These are phyloP conservation scores for Polyodon spathula DNA, from an alignment of 2,113 vertebrate species.

Conservation along the genomic window DNA sequence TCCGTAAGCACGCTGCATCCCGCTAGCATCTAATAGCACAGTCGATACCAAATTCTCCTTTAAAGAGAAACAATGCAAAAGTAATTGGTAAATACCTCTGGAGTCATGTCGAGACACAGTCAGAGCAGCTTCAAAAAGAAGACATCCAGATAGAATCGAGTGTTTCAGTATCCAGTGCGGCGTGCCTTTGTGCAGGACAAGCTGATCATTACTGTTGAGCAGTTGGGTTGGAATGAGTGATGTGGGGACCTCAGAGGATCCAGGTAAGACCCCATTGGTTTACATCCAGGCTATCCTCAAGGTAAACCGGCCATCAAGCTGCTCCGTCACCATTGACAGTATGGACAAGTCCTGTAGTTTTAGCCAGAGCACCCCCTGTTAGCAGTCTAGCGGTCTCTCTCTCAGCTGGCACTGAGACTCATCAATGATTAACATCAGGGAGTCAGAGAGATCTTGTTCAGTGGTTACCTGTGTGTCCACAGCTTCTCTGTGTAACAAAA, in stretches of 20 bases:
- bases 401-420: constrained; percentile 27
- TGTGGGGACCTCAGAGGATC: not conserved
- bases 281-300: not conserved
- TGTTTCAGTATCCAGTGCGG: not conserved
- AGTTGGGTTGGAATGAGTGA: not conserved
- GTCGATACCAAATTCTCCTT: no score
- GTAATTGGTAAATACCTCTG: no score
- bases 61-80: no score
- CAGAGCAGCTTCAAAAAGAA: not conserved
- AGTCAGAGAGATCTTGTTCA: constrained; percentile 33
- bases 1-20: no score
- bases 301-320: not conserved
- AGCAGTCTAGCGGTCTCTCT: not conserved
- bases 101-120: not conserved
- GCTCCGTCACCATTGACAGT: constrained; percentile 16
- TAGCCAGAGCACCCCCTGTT: constrained; percentile 21
- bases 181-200: not conserved
- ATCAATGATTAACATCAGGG: constrained; percentile 54
- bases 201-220: not conserved
- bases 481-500: constrained; percentile 40
- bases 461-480: constrained; percentile 26
- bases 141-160: not conserved
- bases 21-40: no score
- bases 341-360: constrained; percentile 16
- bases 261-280: not conserved